phyloP scores from a whole-genome alignment of 2,797 vertebrate genomes.

The Gymnoscopelus braueri region DNA sequence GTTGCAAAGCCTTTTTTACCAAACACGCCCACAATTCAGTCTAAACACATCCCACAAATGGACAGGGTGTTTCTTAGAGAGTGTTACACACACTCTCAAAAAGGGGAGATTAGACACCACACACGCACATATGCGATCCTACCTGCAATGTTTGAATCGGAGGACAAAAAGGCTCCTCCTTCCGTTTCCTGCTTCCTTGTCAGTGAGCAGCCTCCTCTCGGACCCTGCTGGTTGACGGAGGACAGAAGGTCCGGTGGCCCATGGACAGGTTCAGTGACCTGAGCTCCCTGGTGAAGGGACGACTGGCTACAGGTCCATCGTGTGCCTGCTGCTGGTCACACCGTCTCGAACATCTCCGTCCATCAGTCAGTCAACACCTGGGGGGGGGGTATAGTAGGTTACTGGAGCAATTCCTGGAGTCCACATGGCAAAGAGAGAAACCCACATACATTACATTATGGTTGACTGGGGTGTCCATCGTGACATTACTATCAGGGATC shows the following conservation, averaged over 20 bases:
- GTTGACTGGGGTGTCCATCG: too few relatives aligned
- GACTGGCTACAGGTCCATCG: constrained; percentile 37
- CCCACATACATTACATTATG: too few relatives aligned
- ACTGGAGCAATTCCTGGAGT: constrained; percentile 42
- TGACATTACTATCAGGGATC: too few relatives aligned
- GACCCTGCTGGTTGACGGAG: constrained; percentile 40
- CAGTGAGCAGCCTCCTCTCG: constrained; percentile 19
- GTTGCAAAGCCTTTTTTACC: too few relatives aligned
- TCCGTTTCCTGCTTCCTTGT: constrained; percentile 1
- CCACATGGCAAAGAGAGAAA: too few relatives aligned
- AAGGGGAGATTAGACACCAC: neutral
- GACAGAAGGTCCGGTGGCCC: constrained; percentile 38
- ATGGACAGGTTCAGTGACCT: constrained; percentile 14
- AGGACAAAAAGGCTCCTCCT: constrained; percentile 6
- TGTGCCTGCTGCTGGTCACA: constrained; percentile 30
- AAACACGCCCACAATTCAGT: too few relatives aligned
- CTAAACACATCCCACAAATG: too few relatives aligned
- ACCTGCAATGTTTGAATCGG: constrained; percentile 47
- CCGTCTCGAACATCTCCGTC: constrained; percentile 56
- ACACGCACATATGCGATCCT: constrained; percentile 6
- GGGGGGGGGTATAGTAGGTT: neutral
- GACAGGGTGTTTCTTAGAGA: too few relatives aligned
- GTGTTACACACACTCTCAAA: neutral
- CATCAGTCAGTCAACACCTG: constrained; percentile 47
- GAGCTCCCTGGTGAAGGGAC: constrained; percentile 45